Evolutionary conservation across 2,888 invertebrate genomes (phyloP).

Genomic region (Drosophila neutralis): DNA sequence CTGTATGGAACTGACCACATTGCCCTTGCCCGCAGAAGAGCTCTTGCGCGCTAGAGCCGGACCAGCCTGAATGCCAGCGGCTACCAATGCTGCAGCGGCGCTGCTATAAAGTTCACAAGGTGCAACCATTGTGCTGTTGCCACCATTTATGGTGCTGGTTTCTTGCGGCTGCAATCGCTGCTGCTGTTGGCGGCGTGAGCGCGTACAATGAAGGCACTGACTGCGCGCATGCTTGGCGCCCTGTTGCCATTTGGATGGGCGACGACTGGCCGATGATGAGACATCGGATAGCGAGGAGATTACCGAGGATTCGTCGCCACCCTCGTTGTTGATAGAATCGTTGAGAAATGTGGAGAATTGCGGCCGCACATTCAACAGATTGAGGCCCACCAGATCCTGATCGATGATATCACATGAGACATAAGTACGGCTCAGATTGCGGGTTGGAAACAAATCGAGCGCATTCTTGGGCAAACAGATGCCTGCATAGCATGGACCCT

Average conservation of each 20-base stretch:
- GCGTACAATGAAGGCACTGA: conserved; percentile 83
- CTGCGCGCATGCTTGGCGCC: conserved; percentile 82
- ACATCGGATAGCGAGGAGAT: conserved; percentile 85
- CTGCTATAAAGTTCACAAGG: conserved; percentile 71
- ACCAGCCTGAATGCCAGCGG: conserved; percentile 66
- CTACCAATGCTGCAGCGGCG: conserved; percentile 69
- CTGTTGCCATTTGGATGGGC: conserved; percentile 76
- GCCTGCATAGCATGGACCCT: conserved; percentile 84
- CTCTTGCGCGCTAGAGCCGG: conserved; percentile 51
- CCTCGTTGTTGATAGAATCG: conserved; percentile 83
- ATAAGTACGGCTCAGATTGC: conserved; percentile 83
- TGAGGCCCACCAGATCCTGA: conserved; percentile 82
- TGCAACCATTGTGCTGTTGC: conserved; percentile 33
- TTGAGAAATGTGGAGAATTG: conserved; percentile 76
- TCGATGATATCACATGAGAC: conserved; percentile 84
- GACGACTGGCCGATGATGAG: conserved; percentile 84
- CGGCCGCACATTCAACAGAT: conserved; percentile 80
- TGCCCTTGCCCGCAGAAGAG: background rate
- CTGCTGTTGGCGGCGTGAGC: conserved; percentile 78
- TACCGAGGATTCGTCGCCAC: conserved; percentile 83
- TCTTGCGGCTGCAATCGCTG: conserved; percentile 42
- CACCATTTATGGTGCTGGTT: conserved; percentile 19
- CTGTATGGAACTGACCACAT: conserved; percentile 56
- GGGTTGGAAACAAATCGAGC: conserved; percentile 83
- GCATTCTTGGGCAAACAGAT: conserved; percentile 85